These are phyloP conservation scores for Danio aesculapii DNA, from an alignment of 2,797 vertebrate genomes.

Conservation along the genomic window DNA sequence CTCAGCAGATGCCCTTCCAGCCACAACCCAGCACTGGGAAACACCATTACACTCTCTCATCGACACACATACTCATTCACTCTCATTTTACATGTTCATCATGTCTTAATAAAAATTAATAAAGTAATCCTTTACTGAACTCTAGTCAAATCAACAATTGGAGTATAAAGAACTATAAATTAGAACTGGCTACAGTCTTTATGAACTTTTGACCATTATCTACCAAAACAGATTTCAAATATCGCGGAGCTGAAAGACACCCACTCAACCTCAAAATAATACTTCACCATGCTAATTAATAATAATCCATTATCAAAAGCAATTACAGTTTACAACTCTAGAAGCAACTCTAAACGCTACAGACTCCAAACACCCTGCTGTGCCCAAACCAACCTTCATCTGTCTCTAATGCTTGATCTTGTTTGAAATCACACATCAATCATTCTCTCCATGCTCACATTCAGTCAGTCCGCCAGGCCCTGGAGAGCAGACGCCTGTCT, in stretches of 20 bases:
- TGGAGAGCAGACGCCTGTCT: slow-evolving; percentile 38
- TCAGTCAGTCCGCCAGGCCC: slow-evolving; percentile 39
- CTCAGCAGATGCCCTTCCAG: no score
- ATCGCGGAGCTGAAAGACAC: not conserved
- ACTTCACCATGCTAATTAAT: not conserved
- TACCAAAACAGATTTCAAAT: not conserved
- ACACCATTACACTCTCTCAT: no score
- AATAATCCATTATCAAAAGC: slow-evolving; percentile 27
- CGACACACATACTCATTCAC: not conserved
- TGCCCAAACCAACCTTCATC: slow-evolving; percentile 3
- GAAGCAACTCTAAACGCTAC: not conserved
- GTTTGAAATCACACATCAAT: slow-evolving; percentile 52
- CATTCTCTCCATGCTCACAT: slow-evolving; percentile 54
- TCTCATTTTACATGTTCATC: not conserved
- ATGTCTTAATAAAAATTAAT: not conserved
- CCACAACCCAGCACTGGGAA: no score
- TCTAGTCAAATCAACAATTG: not conserved
- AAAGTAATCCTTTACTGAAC: not conserved
- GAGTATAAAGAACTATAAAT: not conserved
- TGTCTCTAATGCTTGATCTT: slow-evolving; percentile 44
- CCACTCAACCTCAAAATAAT: not conserved
- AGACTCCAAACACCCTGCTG: slow-evolving; percentile 32
- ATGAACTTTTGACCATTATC: not conserved
- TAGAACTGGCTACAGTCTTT: not conserved
- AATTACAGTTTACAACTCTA: slow-evolving; percentile 25